A percentile compares a stretch with the other conserved stretches of the same genome.
These are phyloP conservation scores for Notolepis coatsorum DNA, from an alignment of 2,797 vertebrate genomes.

Conservation along the genomic window DNA sequence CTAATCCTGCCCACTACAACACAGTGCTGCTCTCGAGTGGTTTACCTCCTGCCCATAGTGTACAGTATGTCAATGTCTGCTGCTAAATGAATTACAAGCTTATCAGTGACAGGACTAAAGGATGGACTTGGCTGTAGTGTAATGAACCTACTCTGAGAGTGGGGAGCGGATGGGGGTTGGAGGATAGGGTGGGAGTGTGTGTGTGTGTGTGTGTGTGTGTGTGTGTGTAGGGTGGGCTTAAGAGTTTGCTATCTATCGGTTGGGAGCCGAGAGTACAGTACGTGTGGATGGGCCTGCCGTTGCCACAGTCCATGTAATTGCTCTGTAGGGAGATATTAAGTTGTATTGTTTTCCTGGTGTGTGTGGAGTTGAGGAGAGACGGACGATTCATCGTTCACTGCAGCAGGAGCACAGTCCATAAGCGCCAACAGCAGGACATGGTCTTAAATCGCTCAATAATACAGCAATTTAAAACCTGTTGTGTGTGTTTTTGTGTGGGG, in stretches of 20 bases:
- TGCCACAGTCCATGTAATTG: not conserved
- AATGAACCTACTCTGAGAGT: not conserved
- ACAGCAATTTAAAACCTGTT: constrained; percentile 4
- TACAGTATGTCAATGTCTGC: constrained; percentile 1
- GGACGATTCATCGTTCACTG: not conserved
- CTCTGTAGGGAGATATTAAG: constrained; percentile 10
- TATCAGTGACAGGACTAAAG: not conserved
- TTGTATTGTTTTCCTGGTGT: constrained; percentile 5
- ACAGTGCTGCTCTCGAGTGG: not conserved
- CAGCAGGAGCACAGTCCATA: not conserved
- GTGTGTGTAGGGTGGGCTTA: no score
- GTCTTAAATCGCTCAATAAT: not conserved
- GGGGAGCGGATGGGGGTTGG: not conserved
- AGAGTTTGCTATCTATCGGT: not conserved
- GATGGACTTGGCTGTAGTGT: not conserved
- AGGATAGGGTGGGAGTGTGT: no score
- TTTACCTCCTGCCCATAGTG: not conserved
- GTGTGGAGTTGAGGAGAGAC: constrained; percentile 8
- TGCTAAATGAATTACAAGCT: not conserved
- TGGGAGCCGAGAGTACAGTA: not conserved
- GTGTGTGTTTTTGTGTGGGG: constrained; percentile 12
- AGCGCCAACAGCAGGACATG: not conserved
- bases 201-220: no score
- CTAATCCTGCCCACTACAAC: not conserved
- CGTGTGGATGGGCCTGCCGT: not conserved